Evolutionary conservation across 2,888 invertebrate genomes (phyloP), one percentile per base, ranked within the genome.

Genomic region (Resseliella maxima): DNA sequence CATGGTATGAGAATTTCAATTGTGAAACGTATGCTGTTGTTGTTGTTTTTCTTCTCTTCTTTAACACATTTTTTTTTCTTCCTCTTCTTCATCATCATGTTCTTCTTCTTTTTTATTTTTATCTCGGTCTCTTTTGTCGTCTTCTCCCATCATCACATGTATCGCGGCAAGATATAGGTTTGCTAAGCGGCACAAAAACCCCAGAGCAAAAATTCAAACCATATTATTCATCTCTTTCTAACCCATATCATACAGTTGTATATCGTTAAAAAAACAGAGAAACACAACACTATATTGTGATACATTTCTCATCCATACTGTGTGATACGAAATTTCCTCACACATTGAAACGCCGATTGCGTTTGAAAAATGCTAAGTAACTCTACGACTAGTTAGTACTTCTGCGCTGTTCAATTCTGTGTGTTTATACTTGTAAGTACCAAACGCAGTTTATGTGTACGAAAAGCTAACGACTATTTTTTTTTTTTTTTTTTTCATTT

Each of bases 371-470:
- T 72, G 72, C 72, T 72, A 72, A 72, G 72, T 72, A 31, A 72
- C 83, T 38, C 83, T 27, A 83, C 83, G 38, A 38, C 36, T 83
- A 83, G 83, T 83, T 83, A 83, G 83, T 83, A 83, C 83, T 83
- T 83, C 83, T 83, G 83, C 83, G 83, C 83, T 83, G 83, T 83
- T 83, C 83, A 83, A 83, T 83, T 83, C 38, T 83, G 83, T 83
- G 83, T 83, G 83, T 83, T 83, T 83, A 83, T 83, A 83, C n/a
- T 38, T 38, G 83, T 83, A 83, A 83, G 38, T 83, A 38, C 83
- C 83, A 83, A 83, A 83, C 38, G 38, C 72, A 72, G 72, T 72
- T 72, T 31, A 31, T 72, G 72, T 72, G 72, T 72, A 72, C 27
- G 46, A 72, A 35, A 59, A 72, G 72, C 31, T 15, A 72, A 31